Conservation (phyloP, 2,888 invertebrate species). For the Leucoma salicis region DNA sequence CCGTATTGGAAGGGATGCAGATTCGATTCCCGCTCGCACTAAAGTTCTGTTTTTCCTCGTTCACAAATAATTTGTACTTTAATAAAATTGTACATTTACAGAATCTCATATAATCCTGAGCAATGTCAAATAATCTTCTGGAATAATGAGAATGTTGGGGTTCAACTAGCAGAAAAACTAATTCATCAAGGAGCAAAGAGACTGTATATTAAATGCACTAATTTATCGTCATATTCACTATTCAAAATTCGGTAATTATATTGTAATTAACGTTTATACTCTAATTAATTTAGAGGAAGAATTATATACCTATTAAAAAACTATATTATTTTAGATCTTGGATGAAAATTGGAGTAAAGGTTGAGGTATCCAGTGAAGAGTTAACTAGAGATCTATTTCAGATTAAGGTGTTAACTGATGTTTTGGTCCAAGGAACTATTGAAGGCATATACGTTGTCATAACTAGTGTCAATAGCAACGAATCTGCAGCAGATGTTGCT, state of each 20-base stretch:
- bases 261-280: too few relatives aligned
- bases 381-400: neutral
- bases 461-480: neutral
- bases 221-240: neutral
- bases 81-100: neutral
- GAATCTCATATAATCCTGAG: neutral
- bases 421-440: neutral
- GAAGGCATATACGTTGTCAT: neutral
- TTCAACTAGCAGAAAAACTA: conserved; percentile 2
- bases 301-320: neutral
- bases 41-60: too few relatives aligned
- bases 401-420: neutral
- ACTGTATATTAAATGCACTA: neutral
- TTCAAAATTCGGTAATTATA: too few relatives aligned
- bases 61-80: too few relatives aligned
- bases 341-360: neutral
- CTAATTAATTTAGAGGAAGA: neutral
- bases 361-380: neutral
- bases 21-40: too few relatives aligned
- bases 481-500: neutral
- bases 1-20: too few relatives aligned
- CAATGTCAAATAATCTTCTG: conserved; percentile 1
- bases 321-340: neutral
- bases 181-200: neutral
- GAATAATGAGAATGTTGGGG: neutral